Conservation (phyloP, 2,888 invertebrate species). For the Pardosa pseudoannulata region DNA sequence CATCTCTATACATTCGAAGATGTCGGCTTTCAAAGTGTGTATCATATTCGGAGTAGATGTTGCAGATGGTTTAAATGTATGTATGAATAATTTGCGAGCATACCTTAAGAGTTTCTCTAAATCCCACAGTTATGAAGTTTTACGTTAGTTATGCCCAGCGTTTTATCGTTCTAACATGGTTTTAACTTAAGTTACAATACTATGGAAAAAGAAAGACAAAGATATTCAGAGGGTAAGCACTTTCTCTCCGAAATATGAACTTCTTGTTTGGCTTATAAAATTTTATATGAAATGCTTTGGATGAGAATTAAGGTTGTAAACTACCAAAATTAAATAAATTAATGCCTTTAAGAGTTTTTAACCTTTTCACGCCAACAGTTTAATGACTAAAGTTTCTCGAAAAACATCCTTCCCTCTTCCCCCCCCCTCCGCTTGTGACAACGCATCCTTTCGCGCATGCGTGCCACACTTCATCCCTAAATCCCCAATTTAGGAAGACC, state of each 20-base stretch:
- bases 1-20: too few species aligned
- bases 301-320: neutral
- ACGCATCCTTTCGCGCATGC: neutral
- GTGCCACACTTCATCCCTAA: conserved; percentile 43
- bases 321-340: neutral
- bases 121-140: too few species aligned
- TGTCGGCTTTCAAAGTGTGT: too few species aligned
- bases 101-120: too few species aligned
- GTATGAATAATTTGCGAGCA: too few species aligned
- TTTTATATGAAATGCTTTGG: neutral
- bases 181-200: too few species aligned
- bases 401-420: neutral
- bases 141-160: too few species aligned
- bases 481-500: conserved; percentile 68
- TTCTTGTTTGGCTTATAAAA: neutral
- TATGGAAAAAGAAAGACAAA: too few species aligned
- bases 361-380: neutral
- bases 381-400: neutral
- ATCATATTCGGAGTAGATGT: too few species aligned
- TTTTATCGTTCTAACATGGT: too few species aligned
- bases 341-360: neutral
- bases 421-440: neutral
- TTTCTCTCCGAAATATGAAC: neutral
- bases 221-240: too few species aligned
- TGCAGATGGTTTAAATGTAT: too few species aligned